Evolutionary conservation across 2,888 invertebrate genomes (phyloP), one percentile per base, ranked within the genome.

Genomic region (Leucoma salicis): DNA sequence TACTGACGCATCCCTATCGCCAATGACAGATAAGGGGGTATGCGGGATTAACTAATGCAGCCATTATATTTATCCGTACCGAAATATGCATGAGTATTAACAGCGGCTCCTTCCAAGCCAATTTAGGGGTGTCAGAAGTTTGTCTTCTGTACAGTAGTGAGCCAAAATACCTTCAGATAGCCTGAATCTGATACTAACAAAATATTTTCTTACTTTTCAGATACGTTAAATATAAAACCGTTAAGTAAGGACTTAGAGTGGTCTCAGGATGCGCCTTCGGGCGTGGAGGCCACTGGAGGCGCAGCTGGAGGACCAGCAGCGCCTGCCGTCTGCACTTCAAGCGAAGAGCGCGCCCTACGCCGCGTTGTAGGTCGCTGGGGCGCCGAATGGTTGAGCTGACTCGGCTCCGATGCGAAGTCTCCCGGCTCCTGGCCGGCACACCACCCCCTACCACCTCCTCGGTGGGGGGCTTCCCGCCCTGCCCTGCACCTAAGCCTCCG

Each of bases 341-440:
- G 78, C 68, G 88, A 88, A 73, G 88, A 88, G 82, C 74, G 83
- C 55, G 79, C 82, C 68, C 70, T 87, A 14, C 87, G 81, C 78
- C 88, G 88, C 78, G 78, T 88, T 73, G 95, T 95, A 80, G 96
- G 95, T 73, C 94, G 96, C 77, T 97, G 96, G 96, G 96, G 96
- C 82, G 94, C 94, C 91, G 96, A 97, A 91, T 97, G 97, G 97
- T 96, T 97, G 92, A 97, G 97, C 96, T 97, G 97, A 97, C 97
- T 97, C 97, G 95, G 93, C 93, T 74, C 78, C 49, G 78, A 67
- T 21, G 37, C 68, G 54, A 57, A 73, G 42, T 51, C 74, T 51
- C 76, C 74, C 70, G 77, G 68, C 53, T 72, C 66, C 42, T 89
- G 89, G 89, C 88, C 90, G 78, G 81, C 79, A 57, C 78, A 78